A percentile compares a stretch with the other conserved stretches of the same genome.
These are phyloP conservation scores for Mythimna loreyi DNA, from an alignment of 2,888 invertebrate genomes.

Conservation along the genomic window DNA sequence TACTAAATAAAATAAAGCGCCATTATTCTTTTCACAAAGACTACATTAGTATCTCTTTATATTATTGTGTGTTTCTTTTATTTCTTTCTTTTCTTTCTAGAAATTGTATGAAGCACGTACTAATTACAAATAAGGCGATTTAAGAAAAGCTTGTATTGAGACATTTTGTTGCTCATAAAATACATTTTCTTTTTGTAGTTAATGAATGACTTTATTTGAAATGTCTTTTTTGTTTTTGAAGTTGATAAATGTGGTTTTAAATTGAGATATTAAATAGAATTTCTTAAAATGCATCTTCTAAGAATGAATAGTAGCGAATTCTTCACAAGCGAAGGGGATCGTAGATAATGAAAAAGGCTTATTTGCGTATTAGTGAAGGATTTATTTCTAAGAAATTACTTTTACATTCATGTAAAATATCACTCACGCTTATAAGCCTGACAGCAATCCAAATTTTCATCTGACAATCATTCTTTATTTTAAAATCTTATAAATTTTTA, in stretches of 20 bases:
- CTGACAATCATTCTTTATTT: too few relatives aligned
- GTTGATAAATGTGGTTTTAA: neutral
- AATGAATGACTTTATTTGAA: slow-evolving; percentile 13
- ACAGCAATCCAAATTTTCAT: too few relatives aligned
- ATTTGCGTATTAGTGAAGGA: too few relatives aligned
- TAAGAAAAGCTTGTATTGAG: slow-evolving; percentile 4
- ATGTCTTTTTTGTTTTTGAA: neutral
- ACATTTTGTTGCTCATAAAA: slow-evolving; percentile 6
- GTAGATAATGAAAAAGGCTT: neutral
- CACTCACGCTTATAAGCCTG: too few relatives aligned
- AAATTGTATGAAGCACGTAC: slow-evolving; percentile 3
- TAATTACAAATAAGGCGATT: slow-evolving; percentile 30
- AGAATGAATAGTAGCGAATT: neutral
- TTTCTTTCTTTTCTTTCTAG: slow-evolving; percentile 5
- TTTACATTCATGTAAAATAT: too few relatives aligned
- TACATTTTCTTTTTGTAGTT: neutral
- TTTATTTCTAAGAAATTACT: too few relatives aligned
- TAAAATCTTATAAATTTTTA: too few relatives aligned
- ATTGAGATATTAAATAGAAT: neutral
- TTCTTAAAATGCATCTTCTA: neutral
- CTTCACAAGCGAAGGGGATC: neutral
- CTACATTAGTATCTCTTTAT: slow-evolving; percentile 27
- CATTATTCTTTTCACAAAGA: slow-evolving; percentile 38
- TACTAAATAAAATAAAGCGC: slow-evolving; percentile 31
- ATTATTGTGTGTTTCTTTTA: slow-evolving; percentile 18